Evolutionary conservation across 2,797 vertebrate species (phyloP).

Genomic region (Austrolebias charrua): DNA sequence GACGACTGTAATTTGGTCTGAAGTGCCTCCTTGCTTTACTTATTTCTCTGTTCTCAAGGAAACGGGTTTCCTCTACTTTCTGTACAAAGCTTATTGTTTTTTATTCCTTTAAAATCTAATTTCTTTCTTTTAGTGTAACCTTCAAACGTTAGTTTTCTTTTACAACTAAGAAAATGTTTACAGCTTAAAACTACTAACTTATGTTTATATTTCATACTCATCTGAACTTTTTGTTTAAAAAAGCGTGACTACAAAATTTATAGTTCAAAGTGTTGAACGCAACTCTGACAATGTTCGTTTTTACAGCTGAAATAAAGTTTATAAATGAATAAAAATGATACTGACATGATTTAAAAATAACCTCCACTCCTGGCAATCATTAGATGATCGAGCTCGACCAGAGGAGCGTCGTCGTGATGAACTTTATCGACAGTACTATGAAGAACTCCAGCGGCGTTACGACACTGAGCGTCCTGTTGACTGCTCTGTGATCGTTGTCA

Average conservation of each 20-base stretch:
- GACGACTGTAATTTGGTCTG: not conserved
- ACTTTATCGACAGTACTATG: constrained; percentile 94
- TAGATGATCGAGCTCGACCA: constrained; percentile 82
- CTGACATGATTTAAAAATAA: not conserved
- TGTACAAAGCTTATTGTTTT: too few species aligned
- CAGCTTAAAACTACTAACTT: not conserved
- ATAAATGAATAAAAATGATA: too few species aligned
- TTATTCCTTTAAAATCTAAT: too few species aligned
- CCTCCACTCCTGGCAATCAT: not conserved
- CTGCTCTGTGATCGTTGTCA: constrained; percentile 97
- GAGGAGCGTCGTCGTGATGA: constrained; percentile 92
- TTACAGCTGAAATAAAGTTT: too few species aligned
- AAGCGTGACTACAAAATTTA: too few species aligned
- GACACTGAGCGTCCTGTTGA: constrained; percentile 94
- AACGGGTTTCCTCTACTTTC: not conserved
- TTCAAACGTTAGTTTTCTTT: too few species aligned
- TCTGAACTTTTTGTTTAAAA: too few species aligned
- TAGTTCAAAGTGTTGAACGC: too few species aligned
- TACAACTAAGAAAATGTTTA: not conserved
- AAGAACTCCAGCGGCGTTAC: constrained; percentile 94
- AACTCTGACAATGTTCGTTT: too few species aligned
- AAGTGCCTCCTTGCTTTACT: not conserved
- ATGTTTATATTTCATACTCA: too few species aligned
- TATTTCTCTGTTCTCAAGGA: not conserved
- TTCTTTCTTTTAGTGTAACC: too few species aligned